These are phyloP conservation scores for Porites australiensis DNA, from an alignment of 64 coral and sea anemone genomes.

Conservation along the genomic window DNA sequence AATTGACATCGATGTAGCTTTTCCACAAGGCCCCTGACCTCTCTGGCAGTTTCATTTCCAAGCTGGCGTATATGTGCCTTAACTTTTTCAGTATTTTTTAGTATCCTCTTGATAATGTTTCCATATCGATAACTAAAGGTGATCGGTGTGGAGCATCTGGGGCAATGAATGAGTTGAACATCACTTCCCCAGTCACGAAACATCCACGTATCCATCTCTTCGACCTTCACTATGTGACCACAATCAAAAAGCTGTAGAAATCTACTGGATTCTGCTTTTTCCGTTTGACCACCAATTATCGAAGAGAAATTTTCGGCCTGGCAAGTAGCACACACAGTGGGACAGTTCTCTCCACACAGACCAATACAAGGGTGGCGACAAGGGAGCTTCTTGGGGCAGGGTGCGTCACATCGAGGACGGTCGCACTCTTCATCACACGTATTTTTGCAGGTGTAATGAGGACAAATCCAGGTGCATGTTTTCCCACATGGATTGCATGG, in stretches of 20 bases:
- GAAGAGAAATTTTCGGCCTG: slow-evolving; percentile 38
- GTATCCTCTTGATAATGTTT: slow-evolving; percentile 14
- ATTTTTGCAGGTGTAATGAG: slow-evolving; percentile 73
- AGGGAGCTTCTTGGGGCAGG: slow-evolving; percentile 45
- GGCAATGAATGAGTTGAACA: slow-evolving; percentile 38
- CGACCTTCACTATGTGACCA: slow-evolving; percentile 42
- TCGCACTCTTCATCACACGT: slow-evolving; percentile 64
- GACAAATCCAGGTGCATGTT: slow-evolving; percentile 62
- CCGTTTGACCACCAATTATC: neutral
- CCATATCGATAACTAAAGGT: slow-evolving; percentile 64
- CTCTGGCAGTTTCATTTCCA: neutral
- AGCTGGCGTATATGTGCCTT: neutral
- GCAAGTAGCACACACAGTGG: slow-evolving; percentile 60
- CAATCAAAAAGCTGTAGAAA: slow-evolving; percentile 50
- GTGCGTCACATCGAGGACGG: slow-evolving; percentile 51
- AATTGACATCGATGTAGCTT: neutral
- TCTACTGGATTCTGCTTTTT: neutral
- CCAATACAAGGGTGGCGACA: slow-evolving; percentile 71
- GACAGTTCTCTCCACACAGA: slow-evolving; percentile 76
- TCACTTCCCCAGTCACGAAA: neutral
- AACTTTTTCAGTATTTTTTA: neutral
- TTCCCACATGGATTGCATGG: slow-evolving; percentile 39
- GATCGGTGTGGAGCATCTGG: slow-evolving; percentile 25
- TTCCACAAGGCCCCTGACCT: neutral
- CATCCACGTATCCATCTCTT: slow-evolving; percentile 50